Conservation (phyloP, 2,113 vertebrate genomes). For the Trachemys scripta region DNA sequence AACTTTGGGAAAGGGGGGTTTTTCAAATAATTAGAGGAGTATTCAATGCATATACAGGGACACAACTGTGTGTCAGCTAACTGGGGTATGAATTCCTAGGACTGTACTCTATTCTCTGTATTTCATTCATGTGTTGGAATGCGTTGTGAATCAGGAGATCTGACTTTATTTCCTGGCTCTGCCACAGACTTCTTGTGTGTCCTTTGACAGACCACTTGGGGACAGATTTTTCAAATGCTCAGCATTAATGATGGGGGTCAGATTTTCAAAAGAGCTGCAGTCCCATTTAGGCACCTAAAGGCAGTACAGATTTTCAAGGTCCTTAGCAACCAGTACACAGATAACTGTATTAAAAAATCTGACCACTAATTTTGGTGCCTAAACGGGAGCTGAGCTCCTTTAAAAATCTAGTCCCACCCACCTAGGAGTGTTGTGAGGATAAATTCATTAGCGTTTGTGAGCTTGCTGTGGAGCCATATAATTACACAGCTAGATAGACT, state of each 20-base stretch:
- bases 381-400: background rate
- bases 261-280: background rate
- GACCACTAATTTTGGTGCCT: background rate
- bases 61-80: background rate
- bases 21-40: background rate
- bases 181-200: background rate
- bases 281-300: background rate
- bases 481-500: background rate
- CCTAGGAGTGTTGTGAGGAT: background rate
- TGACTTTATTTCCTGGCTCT: background rate
- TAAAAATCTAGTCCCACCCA: background rate
- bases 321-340: background rate
- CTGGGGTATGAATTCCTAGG: background rate
- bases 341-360: background rate
- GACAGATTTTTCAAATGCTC: background rate
- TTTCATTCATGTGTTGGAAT: background rate
- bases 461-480: background rate
- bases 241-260: background rate
- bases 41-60: background rate
- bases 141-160: background rate
- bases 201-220: background rate
- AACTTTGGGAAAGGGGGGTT: background rate
- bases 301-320: accelerated
- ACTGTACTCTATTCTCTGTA: no score
- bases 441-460: background rate